A percentile compares a stretch with the other conserved stretches of the same genome.
Evolutionary conservation across 2,888 invertebrate genomes (phyloP).

Genomic region (Chloroclystis v-ata): DNA sequence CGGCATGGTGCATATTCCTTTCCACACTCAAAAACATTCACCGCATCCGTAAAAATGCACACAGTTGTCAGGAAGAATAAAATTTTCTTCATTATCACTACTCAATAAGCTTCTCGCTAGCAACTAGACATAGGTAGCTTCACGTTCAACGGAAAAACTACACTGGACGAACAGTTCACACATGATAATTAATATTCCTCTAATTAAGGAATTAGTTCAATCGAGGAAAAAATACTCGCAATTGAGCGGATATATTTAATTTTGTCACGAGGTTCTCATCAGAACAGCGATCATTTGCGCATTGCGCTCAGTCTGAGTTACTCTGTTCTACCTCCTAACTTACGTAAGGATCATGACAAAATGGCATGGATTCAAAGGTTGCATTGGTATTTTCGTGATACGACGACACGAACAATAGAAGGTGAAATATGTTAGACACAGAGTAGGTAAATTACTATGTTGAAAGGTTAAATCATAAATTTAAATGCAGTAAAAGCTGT

Average conservation of each 20-base stretch:
- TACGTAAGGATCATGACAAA: constrained; percentile 35
- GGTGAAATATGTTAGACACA: constrained; percentile 24
- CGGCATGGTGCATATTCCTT: constrained; percentile 10
- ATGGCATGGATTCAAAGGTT: constrained; percentile 39
- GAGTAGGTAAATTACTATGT: constrained; percentile 1
- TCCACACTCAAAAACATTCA: constrained; percentile 15
- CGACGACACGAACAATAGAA: constrained; percentile 31
- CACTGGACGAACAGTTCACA: constrained; percentile 38
- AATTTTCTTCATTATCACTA: constrained; percentile 29
- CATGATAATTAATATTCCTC: constrained; percentile 50
- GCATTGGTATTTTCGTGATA: constrained; percentile 38
- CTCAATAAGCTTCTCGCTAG: constrained; percentile 8
- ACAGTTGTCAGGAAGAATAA: constrained; percentile 31
- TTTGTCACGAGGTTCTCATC: constrained; percentile 61
- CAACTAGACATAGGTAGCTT: constrained; percentile 44
- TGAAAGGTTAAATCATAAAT: constrained; percentile 9
- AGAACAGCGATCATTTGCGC: constrained; percentile 24
- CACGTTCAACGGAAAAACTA: constrained; percentile 46
- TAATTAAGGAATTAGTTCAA: constrained; percentile 60
- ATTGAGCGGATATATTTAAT: constrained; percentile 39
- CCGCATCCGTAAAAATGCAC: constrained; percentile 26
- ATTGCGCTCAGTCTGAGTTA: constrained; percentile 23
- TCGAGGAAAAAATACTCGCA: constrained; percentile 42
- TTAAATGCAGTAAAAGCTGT: not conserved
- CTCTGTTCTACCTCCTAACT: constrained; percentile 19